Evolutionary conservation across 2,113 vertebrate genomes (phyloP).

Genomic region (Heteronetta atricapilla): DNA sequence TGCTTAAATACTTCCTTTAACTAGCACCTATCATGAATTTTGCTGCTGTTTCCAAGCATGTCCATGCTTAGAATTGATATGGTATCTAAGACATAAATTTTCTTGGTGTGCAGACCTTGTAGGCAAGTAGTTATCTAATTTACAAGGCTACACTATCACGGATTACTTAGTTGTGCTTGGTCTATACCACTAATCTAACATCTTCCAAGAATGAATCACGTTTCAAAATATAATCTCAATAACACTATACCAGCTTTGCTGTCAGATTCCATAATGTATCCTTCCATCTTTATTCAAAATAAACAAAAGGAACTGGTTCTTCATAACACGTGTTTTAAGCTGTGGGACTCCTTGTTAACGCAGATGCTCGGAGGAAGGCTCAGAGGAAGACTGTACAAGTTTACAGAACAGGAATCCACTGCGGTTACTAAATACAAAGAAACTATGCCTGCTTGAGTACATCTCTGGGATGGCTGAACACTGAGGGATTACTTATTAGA

Average conservation of each 20-base stretch:
- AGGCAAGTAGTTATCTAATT: not conserved
- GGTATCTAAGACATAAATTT: not conserved
- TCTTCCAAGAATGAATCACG: not conserved
- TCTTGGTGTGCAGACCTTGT: not conserved
- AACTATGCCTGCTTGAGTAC: not conserved
- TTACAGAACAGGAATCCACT: not conserved
- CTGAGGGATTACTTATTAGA: not conserved
- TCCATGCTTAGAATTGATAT: not conserved
- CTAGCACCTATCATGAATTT: not conserved
- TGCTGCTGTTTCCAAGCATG: not conserved
- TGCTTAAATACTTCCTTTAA: not conserved
- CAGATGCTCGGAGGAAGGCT: not conserved
- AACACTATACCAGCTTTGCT: not conserved
- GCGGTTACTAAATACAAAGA: not conserved
- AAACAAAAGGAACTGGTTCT: not conserved
- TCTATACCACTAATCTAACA: not conserved
- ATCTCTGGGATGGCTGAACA: not conserved
- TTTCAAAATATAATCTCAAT: not conserved
- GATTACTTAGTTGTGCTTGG: not conserved
- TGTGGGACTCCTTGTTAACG: not conserved
- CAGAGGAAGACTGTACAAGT: not conserved
- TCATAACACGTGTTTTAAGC: not conserved
- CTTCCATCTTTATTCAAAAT: not conserved
- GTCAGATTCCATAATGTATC: not conserved
- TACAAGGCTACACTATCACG: not conserved